Evolutionary conservation across 2,797 vertebrate genomes (phyloP).

Genomic region (Falco novaeseelandiae): DNA sequence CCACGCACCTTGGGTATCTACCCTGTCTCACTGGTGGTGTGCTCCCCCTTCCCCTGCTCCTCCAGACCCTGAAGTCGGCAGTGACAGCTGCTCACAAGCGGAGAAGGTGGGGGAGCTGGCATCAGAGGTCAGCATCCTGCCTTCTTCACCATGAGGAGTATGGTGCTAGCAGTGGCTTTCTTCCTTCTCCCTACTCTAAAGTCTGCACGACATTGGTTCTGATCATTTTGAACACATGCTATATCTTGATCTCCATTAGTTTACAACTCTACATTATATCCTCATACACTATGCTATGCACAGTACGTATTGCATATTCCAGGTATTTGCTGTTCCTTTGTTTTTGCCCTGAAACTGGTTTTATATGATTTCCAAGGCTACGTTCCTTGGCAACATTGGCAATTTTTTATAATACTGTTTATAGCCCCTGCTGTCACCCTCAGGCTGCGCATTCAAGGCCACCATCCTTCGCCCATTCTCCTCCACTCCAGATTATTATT

Average conservation of each 20-base stretch:
- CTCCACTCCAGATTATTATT: neutral
- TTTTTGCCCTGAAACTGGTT: neutral
- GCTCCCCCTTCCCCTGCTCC: neutral
- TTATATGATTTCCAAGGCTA: neutral
- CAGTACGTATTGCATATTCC: neutral
- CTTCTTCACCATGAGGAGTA: accelerated
- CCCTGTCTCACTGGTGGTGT: neutral
- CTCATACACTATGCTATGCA: neutral
- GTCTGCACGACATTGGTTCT: neutral
- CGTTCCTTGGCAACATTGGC: accelerated
- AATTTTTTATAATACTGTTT: neutral
- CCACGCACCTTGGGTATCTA: accelerated
- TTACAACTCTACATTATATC: no score
- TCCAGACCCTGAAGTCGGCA: neutral
- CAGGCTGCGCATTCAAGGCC: neutral
- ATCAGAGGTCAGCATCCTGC: neutral
- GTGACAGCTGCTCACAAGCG: neutral
- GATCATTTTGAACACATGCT: neutral
- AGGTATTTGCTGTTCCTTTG: neutral
- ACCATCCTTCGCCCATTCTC: neutral
- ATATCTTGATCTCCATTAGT: neutral
- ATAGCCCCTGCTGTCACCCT: neutral
- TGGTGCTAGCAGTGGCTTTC: neutral
- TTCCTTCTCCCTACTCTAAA: neutral
- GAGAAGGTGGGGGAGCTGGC: neutral